Evolutionary conservation across 2,797 vertebrate genomes (phyloP).

Genomic region (Cuculus canorus): DNA sequence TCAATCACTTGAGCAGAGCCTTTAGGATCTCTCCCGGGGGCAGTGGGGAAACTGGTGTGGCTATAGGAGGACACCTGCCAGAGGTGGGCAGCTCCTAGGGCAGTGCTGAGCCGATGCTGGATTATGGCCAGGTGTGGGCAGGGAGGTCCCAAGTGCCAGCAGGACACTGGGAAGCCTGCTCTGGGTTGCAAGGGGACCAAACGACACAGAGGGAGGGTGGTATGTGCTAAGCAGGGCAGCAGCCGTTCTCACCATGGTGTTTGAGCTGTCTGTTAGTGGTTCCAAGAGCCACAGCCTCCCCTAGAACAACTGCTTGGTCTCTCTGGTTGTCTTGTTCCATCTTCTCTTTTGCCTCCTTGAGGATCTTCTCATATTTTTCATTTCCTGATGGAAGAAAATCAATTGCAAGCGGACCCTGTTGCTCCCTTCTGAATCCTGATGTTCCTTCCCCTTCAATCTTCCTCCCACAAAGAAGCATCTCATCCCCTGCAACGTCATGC

Average conservation of each 20-base stretch:
- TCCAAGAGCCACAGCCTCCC: neutral
- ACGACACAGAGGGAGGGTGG: neutral
- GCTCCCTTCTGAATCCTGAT: neutral
- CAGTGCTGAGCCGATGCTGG: too few relatives aligned
- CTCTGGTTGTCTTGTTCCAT: slow-evolving; percentile 59
- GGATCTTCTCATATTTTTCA: slow-evolving; percentile 68
- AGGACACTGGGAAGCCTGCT: neutral
- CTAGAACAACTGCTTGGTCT: neutral
- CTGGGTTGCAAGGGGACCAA: neutral
- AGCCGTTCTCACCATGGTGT: slow-evolving; percentile 65
- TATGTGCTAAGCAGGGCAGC: rapidly evolving
- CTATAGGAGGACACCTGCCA: neutral
- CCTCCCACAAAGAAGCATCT: neutral
- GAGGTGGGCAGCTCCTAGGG: neutral
- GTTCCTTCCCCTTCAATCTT: neutral
- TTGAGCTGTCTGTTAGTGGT: neutral
- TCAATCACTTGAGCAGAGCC: neutral
- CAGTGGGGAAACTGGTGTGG: neutral
- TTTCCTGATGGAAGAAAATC: slow-evolving; percentile 72
- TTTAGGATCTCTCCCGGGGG: neutral
- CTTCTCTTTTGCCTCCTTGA: slow-evolving; percentile 69
- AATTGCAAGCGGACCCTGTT: neutral
- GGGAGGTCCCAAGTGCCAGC: neutral
- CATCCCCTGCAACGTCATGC: neutral
- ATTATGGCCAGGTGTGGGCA: neutral